Evolutionary conservation across 2,113 vertebrate genomes (phyloP).

Genomic region (Sceloporus tristichus): DNA sequence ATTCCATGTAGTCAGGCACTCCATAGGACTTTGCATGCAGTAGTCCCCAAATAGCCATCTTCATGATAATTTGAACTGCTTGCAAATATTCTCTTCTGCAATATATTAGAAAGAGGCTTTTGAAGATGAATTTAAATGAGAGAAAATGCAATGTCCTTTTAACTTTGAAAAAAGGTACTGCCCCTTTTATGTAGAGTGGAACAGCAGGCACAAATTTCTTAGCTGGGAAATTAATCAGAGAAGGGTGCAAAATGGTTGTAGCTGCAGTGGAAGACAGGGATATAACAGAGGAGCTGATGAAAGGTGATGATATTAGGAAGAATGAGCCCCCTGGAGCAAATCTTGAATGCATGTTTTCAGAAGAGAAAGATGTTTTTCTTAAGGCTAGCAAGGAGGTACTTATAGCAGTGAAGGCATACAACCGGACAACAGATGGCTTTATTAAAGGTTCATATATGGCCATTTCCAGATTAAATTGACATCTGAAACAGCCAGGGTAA

Average conservation of each 20-base stretch:
- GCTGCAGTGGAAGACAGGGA: not conserved
- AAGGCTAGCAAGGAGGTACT: constrained; percentile 9
- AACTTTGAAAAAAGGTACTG: not conserved
- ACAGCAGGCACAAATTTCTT: not conserved
- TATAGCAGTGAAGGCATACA: not conserved
- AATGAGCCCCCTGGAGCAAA: not conserved
- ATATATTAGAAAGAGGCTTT: not conserved
- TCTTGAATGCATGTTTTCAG: not conserved
- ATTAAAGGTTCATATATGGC: constrained; percentile 7
- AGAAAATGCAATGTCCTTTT: not conserved
- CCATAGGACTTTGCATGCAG: not conserved
- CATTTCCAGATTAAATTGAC: not conserved
- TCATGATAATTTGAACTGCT: not conserved
- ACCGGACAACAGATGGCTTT: constrained; percentile 1
- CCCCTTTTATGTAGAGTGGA: not conserved
- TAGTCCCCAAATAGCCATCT: not conserved
- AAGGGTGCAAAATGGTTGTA: no score
- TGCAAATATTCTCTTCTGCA: not conserved
- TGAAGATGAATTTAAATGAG: not conserved
- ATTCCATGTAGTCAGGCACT: no score
- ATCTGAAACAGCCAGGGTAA: not conserved
- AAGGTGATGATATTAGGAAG: not conserved
- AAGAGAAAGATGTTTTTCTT: not conserved
- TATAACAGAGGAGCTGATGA: not conserved
- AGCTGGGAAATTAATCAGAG: not conserved